Evolutionary conservation across 2,113 vertebrate species (phyloP).

Genomic region (Malurus alboscapulatus): DNA sequence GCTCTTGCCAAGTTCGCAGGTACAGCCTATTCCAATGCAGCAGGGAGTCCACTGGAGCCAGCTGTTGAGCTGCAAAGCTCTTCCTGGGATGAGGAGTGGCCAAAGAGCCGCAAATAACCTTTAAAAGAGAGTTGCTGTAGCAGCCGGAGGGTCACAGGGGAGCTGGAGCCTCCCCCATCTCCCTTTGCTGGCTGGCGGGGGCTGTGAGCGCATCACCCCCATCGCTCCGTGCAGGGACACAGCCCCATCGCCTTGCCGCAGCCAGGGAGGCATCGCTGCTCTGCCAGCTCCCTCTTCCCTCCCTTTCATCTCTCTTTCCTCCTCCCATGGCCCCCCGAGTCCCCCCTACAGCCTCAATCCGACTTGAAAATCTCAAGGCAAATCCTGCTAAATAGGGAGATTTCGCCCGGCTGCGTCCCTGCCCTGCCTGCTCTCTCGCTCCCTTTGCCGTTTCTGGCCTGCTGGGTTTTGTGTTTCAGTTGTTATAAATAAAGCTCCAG

Average conservation of each 20-base stretch:
- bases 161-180: background rate
- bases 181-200: background rate
- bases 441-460: constrained; percentile 26
- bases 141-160: background rate
- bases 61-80: background rate
- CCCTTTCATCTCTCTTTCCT: background rate
- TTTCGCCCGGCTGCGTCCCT: background rate
- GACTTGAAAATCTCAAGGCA: constrained; percentile 6
- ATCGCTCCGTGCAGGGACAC: background rate
- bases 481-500: constrained; percentile 70
- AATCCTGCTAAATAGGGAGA: constrained; percentile 43
- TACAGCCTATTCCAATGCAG: background rate
- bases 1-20: background rate
- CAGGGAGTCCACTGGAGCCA: background rate
- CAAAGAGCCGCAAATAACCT: background rate
- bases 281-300: background rate
- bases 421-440: background rate
- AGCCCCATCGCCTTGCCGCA: background rate
- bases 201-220: background rate
- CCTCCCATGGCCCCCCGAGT: background rate
- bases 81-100: background rate
- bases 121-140: background rate
- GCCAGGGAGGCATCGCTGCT: background rate
- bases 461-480: constrained; percentile 65
- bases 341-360: background rate